These are phyloP conservation scores for Heliconius hortense DNA, from an alignment of 2,888 invertebrate genomes.

Conservation along the genomic window DNA sequence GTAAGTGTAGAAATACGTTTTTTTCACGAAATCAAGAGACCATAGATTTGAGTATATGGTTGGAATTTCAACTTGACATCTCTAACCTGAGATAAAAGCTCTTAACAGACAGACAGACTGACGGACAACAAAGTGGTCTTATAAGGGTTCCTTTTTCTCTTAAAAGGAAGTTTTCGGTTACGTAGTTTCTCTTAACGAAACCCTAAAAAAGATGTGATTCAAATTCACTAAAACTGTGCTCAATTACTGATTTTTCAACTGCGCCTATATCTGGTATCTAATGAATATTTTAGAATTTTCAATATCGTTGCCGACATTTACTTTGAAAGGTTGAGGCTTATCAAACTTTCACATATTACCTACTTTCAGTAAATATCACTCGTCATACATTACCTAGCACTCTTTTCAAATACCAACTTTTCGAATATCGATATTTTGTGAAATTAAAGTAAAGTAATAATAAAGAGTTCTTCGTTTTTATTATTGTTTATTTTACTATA, in stretches of 20 bases:
- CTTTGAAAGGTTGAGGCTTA: neutral
- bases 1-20: too few species aligned
- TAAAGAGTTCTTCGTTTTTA: too few species aligned
- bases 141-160: too few species aligned
- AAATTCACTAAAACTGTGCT: neutral
- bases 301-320: conserved; percentile 10
- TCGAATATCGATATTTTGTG: neutral
- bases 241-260: neutral
- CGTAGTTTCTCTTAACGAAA: too few species aligned
- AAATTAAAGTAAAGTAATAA: neutral
- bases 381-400: neutral
- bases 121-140: too few species aligned
- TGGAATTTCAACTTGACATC: too few species aligned
- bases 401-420: neutral
- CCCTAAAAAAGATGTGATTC: neutral
- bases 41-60: too few species aligned
- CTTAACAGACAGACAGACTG: too few species aligned
- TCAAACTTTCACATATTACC: conserved; percentile 7
- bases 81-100: too few species aligned
- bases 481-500: neutral
- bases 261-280: neutral
- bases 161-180: too few species aligned
- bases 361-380: neutral
- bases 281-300: neutral
- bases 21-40: too few species aligned